These are phyloP conservation scores for Eucera pruinosa DNA, from an alignment of 2,888 invertebrate genomes.

Conservation along the genomic window DNA sequence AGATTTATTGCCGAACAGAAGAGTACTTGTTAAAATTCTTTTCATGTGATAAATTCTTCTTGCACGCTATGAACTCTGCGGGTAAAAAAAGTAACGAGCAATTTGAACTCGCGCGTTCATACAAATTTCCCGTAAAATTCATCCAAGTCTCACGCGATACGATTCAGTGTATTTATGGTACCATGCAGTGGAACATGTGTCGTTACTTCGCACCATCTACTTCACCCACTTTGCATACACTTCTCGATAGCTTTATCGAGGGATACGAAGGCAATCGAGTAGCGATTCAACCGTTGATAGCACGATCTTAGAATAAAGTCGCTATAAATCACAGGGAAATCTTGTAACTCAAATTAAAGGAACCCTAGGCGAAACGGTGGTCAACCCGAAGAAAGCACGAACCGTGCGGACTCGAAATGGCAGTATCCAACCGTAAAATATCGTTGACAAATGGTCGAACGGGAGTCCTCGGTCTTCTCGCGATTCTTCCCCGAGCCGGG, in stretches of 20 bases:
- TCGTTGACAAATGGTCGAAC: slow-evolving; percentile 47
- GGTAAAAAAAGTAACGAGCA: not conserved
- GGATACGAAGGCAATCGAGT: not conserved
- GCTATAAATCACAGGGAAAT: not conserved
- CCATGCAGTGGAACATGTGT: not conserved
- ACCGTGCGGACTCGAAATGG: not conserved
- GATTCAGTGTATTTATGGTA: not conserved
- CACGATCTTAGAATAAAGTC: no score
- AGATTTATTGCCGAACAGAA: slow-evolving; percentile 53
- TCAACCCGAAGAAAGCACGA: not conserved
- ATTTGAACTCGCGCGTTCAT: not conserved
- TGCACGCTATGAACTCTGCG: slow-evolving; percentile 17
- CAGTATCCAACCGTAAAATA: slow-evolving; percentile 29
- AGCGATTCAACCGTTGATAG: not conserved
- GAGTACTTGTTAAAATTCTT: slow-evolving; percentile 56
- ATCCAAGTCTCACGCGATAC: not conserved
- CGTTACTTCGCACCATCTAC: not conserved
- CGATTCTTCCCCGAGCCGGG: slow-evolving; percentile 25
- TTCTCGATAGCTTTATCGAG: not conserved
- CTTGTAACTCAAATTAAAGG: not conserved
- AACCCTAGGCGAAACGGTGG: not conserved
- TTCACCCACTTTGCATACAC: not conserved
- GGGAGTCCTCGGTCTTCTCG: slow-evolving; percentile 1
- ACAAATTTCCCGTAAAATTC: slow-evolving; percentile 4
- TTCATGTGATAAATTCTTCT: slow-evolving; percentile 45